Conservation (phyloP, 2,113 vertebrate species). For the Grammomys surdaster region DNA sequence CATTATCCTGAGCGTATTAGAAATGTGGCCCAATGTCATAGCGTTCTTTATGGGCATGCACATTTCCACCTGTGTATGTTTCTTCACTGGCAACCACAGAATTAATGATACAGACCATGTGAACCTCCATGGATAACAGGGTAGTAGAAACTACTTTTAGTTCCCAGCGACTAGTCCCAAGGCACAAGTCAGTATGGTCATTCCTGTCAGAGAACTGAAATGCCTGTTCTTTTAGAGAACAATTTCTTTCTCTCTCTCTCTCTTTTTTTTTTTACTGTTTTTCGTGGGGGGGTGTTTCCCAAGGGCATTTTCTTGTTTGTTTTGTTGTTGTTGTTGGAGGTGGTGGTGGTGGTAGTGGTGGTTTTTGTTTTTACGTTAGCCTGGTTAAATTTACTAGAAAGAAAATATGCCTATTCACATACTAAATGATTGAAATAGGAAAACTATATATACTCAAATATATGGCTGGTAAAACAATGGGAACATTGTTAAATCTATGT, state of each 20-base stretch:
- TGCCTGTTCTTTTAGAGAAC: background rate
- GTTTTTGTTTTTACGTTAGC: background rate
- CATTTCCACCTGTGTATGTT: background rate
- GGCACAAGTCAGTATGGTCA: background rate
- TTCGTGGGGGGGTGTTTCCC: background rate
- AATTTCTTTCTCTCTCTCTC: background rate
- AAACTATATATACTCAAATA: background rate
- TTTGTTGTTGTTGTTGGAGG: no score
- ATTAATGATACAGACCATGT: background rate
- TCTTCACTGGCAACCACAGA: background rate
- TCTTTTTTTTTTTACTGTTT: no score
- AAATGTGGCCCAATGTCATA: background rate
- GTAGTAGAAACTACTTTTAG: background rate
- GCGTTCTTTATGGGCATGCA: background rate
- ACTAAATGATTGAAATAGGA: background rate
- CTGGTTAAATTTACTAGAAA: background rate
- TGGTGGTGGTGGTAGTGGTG: background rate
- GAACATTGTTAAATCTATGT: background rate
- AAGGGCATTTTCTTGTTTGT: no score
- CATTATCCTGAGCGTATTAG: constrained; percentile 41
- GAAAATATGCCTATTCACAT: background rate
- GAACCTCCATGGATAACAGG: background rate
- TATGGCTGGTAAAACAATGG: background rate
- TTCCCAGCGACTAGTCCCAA: background rate
- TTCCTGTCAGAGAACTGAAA: background rate